Conservation (phyloP, 2,888 invertebrate species). For the Drosophila rellima region DNA sequence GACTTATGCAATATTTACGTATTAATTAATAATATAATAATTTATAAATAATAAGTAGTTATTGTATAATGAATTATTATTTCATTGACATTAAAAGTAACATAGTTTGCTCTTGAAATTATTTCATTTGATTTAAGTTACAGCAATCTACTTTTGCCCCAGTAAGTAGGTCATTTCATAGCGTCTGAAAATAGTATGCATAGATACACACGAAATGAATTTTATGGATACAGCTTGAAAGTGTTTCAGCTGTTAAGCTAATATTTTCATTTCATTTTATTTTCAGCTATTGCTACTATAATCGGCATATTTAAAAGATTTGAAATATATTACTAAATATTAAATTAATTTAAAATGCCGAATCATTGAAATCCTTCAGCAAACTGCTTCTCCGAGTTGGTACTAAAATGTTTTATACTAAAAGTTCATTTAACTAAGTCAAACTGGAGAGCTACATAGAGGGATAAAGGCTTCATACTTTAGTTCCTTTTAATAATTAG, state of each 20-base stretch:
- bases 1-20: no score
- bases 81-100: background rate
- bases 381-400: background rate
- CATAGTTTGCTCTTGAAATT: conserved; percentile 12
- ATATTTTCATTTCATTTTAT: background rate
- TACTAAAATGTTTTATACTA: background rate
- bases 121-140: background rate
- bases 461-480: background rate
- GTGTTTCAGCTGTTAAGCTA: conserved; percentile 3
- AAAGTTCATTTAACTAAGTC: background rate
- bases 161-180: conserved; percentile 17
- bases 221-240: background rate
- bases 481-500: background rate
- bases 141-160: background rate
- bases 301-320: background rate
- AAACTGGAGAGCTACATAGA: background rate
- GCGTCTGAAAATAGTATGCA: conserved; percentile 8
- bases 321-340: background rate
- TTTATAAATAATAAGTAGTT: background rate
- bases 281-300: background rate
- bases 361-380: background rate
- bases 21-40: no score
- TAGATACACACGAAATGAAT: conserved; percentile 10
- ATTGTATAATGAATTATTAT: background rate
- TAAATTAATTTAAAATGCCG: no score